Evolutionary conservation across 1,140 invertebrate species (phyloP).

Genomic region (Solen grandis): DNA sequence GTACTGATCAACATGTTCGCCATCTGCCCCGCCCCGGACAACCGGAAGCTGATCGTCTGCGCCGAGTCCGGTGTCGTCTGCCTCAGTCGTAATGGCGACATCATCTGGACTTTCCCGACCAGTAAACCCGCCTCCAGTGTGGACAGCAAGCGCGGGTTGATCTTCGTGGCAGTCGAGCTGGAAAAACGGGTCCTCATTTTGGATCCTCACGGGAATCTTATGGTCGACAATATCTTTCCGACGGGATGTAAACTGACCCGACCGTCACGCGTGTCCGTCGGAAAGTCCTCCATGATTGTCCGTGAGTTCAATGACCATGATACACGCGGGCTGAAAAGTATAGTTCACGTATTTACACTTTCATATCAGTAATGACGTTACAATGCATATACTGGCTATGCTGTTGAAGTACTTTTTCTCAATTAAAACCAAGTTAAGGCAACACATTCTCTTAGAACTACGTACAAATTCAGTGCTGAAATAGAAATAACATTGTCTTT

Average conservation of each 20-base stretch:
- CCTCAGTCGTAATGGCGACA: constrained; percentile 46
- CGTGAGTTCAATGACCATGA: constrained; percentile 40
- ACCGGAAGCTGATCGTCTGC: constrained; percentile 27
- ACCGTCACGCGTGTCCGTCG: constrained; percentile 30
- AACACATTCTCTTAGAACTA: too few species aligned
- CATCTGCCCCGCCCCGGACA: constrained; percentile 48
- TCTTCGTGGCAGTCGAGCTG: constrained; percentile 33
- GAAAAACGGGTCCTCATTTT: constrained; percentile 41
- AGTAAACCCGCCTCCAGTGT: constrained; percentile 18
- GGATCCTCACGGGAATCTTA: constrained; percentile 43
- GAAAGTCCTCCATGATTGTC: constrained; percentile 40
- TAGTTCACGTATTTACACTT: constrained; percentile 47
- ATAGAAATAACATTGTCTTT: too few species aligned
- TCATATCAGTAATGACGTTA: constrained; percentile 43
- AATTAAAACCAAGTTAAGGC: too few species aligned
- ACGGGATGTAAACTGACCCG: constrained; percentile 18
- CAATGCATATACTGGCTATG: too few species aligned
- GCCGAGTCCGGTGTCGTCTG: constrained; percentile 22
- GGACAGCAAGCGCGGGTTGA: constrained; percentile 28
- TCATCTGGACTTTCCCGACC: constrained; percentile 42
- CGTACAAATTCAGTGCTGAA: too few species aligned
- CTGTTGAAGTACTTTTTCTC: too few species aligned
- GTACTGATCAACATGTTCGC: constrained; percentile 38
- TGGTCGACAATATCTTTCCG: constrained; percentile 53
- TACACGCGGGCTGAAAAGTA: constrained; percentile 42